Evolutionary conservation across 2,888 invertebrate species (phyloP).

Genomic region (Sesamia inferens): DNA sequence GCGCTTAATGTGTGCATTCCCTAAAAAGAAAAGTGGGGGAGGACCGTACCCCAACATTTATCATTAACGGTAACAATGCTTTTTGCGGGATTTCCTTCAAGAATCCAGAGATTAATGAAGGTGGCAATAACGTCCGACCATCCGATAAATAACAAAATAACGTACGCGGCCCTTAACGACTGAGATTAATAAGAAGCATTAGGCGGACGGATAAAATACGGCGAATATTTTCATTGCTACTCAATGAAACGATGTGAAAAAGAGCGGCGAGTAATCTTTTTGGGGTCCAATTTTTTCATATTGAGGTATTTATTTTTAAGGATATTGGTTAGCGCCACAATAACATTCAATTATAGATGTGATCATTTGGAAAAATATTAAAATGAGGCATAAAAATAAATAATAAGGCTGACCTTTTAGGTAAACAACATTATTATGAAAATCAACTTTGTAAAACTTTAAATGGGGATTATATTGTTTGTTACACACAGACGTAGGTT

Average conservation of each 20-base stretch:
- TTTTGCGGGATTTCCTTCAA: constrained; percentile 87
- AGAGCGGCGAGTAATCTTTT: constrained; percentile 27
- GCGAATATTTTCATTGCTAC: constrained; percentile 61
- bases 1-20: constrained; percentile 48
- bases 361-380: no score
- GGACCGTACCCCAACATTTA: constrained; percentile 78
- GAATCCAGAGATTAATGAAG: constrained; percentile 88
- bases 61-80: constrained; percentile 87
- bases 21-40: constrained; percentile 61
- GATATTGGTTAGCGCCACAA: no score
- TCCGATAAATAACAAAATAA: constrained; percentile 88
- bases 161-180: constrained; percentile 80
- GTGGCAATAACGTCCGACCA: constrained; percentile 85
- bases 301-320: neutral
- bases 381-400: no score
- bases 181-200: constrained; percentile 83
- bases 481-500: no score
- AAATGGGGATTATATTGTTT: no score
- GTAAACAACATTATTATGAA: no score
- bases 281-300: constrained; percentile 17
- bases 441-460: no score
- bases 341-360: no score
- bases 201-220: constrained; percentile 68
- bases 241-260: constrained; percentile 52
- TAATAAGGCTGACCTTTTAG: no score